These are phyloP conservation scores for Lampris megalopsis DNA, from an alignment of 2,113 vertebrate genomes.

Conservation along the genomic window DNA sequence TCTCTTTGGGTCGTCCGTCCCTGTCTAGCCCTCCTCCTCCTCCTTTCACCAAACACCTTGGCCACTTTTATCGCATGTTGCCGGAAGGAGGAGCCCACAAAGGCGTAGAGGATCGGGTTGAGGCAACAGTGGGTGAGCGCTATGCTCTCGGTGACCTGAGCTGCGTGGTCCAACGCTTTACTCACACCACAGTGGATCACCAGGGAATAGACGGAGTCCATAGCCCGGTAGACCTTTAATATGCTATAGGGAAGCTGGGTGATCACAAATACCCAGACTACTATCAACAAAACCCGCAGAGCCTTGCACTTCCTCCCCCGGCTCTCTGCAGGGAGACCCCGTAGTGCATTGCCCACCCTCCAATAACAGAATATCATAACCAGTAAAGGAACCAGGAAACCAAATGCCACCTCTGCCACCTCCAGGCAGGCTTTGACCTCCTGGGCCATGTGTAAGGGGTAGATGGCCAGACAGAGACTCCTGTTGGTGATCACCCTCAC, in stretches of 20 bases:
- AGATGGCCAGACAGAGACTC: conserved; percentile 82
- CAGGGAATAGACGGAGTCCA: conserved; percentile 86
- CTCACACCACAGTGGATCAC: conserved; percentile 87
- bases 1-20: conserved; percentile 14
- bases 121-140: conserved; percentile 92
- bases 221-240: conserved; percentile 87
- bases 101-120: conserved; percentile 91
- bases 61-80: conserved; percentile 83
- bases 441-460: conserved; percentile 77
- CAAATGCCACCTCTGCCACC: conserved; percentile 87
- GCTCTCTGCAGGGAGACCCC: conserved; percentile 78
- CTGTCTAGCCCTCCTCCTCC: conserved; percentile 36
- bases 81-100: conserved; percentile 90
- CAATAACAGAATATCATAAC: conserved; percentile 90
- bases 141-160: conserved; percentile 88
- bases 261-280: conserved; percentile 87
- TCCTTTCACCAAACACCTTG: conserved; percentile 77
- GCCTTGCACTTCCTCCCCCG: conserved; percentile 84
- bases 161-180: conserved; percentile 85
- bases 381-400: conserved; percentile 89
- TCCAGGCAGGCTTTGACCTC: conserved; percentile 84
- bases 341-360: conserved; percentile 77
- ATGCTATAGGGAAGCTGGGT: conserved; percentile 94
- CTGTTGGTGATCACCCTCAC: conserved; percentile 72
- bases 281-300: conserved; percentile 85